phyloP scores from a whole-genome alignment of 2,888 invertebrate species.

The Pollenia amentaria region DNA sequence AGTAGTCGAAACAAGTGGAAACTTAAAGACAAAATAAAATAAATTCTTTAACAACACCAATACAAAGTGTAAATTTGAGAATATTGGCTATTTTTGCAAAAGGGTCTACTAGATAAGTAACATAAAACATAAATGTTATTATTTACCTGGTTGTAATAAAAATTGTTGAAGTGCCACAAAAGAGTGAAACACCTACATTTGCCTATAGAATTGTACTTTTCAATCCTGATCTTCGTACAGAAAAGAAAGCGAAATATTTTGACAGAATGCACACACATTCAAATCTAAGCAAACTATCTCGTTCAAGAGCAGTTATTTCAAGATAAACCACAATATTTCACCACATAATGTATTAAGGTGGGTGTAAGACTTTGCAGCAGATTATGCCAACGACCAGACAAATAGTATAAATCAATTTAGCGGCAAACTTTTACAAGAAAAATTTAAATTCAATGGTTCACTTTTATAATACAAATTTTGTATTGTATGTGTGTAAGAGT shows the following conservation, averaged over 20 bases:
- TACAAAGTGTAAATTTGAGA: too few species aligned
- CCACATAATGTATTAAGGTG: conserved; percentile 42
- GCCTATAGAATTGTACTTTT: background rate
- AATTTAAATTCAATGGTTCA: conserved; percentile 17
- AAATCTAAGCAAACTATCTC: too few species aligned
- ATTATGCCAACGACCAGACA: conserved; percentile 37
- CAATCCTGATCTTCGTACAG: conserved; percentile 3
- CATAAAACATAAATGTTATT: background rate
- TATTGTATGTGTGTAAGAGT: background rate
- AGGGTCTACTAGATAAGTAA: background rate
- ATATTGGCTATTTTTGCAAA: conserved; percentile 2
- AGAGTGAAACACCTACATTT: conserved; percentile 40
- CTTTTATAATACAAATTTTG: background rate
- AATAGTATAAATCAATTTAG: conserved; percentile 56
- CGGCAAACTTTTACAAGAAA: conserved; percentile 50
- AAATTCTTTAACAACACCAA: too few species aligned
- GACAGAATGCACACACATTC: background rate
- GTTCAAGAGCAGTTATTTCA: background rate
- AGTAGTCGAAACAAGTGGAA: too few species aligned
- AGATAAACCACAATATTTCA: conserved; percentile 38
- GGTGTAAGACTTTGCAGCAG: conserved; percentile 7
- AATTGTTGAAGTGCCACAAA: conserved; percentile 11
- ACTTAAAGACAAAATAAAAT: too few species aligned
- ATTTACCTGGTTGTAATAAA: conserved; percentile 30
- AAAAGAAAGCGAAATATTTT: background rate